phyloP scores from a whole-genome alignment of 2,797 vertebrate genomes.

The Sebastes diaconus region DNA sequence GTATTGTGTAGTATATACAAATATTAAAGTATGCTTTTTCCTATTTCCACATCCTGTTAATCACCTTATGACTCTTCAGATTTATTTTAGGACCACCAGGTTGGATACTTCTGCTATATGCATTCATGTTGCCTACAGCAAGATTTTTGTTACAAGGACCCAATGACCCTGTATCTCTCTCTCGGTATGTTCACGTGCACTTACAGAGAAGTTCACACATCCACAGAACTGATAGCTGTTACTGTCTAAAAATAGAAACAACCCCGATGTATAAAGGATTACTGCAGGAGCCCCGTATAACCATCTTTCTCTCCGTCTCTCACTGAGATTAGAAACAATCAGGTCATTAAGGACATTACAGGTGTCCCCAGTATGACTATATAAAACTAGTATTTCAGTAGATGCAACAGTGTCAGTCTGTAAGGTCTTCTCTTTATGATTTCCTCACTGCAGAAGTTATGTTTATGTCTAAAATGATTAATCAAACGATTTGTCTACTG shows the following conservation, averaged over 20 bases:
- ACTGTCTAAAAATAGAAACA: conserved; percentile 48
- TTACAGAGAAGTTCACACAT: not conserved
- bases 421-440: not conserved
- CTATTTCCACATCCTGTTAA: not conserved
- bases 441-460: not conserved
- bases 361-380: not conserved
- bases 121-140: not conserved
- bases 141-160: not conserved
- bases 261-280: conserved; percentile 14
- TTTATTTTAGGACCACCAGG: not conserved
- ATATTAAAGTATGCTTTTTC: not conserved
- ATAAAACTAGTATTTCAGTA: not conserved
- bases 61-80: not conserved
- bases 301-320: not conserved
- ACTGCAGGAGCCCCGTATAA: conserved; percentile 5
- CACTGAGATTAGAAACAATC: conserved; percentile 35
- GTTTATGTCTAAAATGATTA: not conserved
- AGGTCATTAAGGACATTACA: not conserved
- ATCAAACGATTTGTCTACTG: too few species aligned
- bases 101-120: not conserved
- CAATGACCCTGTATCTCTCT: not conserved
- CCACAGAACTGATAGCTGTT: conserved; percentile 13
- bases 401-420: not conserved
- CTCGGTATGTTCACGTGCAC: not conserved
- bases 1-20: not conserved